Conservation (phyloP, 2,888 invertebrate species). For the Parascotia fuliginaria region DNA sequence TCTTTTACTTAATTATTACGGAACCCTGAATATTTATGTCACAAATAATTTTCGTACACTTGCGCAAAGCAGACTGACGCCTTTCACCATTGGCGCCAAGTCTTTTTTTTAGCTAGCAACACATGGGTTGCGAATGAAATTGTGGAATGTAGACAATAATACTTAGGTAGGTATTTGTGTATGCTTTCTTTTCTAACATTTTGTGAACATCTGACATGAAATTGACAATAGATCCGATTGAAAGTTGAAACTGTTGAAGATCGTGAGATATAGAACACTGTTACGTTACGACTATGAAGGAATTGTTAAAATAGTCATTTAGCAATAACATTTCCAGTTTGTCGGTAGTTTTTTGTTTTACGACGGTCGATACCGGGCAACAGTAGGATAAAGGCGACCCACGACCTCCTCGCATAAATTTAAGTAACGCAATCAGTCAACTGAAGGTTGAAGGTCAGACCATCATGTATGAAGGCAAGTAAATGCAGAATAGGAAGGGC, state of each 20-base stretch:
- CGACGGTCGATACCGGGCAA: too few species aligned
- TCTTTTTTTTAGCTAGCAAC: conserved; percentile 36
- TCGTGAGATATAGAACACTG: neutral
- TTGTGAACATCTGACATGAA: conserved; percentile 10
- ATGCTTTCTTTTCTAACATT: conserved; percentile 38
- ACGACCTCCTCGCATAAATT: too few species aligned
- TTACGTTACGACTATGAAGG: neutral
- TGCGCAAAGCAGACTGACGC: conserved; percentile 46
- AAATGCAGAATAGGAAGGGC: too few species aligned
- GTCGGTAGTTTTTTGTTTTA: too few species aligned
- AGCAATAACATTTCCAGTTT: too few species aligned
- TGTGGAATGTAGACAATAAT: conserved; percentile 38
- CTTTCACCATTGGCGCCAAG: conserved; percentile 57
- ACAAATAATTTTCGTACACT: conserved; percentile 34
- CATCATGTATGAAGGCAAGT: too few species aligned
- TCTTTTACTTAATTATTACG: too few species aligned
- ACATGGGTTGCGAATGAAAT: conserved; percentile 34
- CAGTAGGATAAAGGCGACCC: too few species aligned
- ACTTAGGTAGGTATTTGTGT: conserved; percentile 9
- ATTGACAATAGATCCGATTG: conserved; percentile 14
- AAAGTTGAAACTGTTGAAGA: neutral
- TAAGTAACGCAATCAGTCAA: too few species aligned
- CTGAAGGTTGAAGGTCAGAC: too few species aligned
- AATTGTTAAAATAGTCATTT: too few species aligned
- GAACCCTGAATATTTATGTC: neutral